Conservation (phyloP, 2,113 vertebrate species). For the Zingel zingel region DNA sequence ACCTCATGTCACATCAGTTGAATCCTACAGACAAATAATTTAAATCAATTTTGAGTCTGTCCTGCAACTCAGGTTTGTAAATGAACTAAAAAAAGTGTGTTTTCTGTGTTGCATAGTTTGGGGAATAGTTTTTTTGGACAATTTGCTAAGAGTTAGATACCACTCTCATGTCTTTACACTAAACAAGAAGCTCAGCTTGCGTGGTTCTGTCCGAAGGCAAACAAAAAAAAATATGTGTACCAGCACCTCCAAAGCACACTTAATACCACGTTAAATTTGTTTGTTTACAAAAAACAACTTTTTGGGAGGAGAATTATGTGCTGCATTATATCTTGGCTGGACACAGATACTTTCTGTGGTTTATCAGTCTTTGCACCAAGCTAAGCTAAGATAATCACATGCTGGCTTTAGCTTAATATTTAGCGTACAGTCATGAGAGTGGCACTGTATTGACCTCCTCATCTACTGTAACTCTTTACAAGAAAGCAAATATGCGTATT, state of each 20-base stretch:
- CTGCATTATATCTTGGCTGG: neutral
- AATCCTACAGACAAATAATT: constrained; percentile 30
- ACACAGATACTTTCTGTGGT: neutral
- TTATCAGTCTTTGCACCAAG: neutral
- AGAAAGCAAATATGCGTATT: neutral
- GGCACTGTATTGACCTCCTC: neutral
- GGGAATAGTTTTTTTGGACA: neutral
- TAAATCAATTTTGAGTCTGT: neutral
- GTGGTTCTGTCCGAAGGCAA: neutral
- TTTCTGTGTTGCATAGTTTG: neutral
- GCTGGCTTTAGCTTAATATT: constrained; percentile 1
- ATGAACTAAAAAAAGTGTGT: neutral
- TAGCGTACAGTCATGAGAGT: neutral
- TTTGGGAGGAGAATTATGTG: neutral
- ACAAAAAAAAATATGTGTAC: neutral
- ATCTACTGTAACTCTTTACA: neutral
- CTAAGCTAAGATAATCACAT: neutral
- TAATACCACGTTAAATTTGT: neutral
- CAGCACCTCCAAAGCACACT: neutral
- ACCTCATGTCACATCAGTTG: constrained; percentile 50
- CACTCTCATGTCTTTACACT: neutral
- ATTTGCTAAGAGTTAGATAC: neutral
- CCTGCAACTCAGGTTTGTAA: neutral
- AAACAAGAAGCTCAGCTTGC: neutral
- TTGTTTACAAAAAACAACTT: neutral